Percentiles rank a stretch among this genome's conserved stretches.
Conservation (phyloP, 2,113 vertebrate genomes). For the Cranoglanis bouderius region DNA sequence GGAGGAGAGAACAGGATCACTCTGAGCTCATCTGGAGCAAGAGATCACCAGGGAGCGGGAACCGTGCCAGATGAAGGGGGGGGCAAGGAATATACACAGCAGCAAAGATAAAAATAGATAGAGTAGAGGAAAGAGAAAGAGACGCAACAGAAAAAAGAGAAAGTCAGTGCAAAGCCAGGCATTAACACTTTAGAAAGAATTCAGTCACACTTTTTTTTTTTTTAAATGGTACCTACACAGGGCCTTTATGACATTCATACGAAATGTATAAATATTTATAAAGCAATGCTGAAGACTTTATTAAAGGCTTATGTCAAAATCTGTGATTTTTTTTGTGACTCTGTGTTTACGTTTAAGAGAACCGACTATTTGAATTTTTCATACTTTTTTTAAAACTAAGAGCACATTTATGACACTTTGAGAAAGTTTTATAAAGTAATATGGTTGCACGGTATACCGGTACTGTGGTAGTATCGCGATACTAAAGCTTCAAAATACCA, state of each 20-base stretch:
- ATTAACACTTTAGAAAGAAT: not conserved
- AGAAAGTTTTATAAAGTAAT: too few species aligned
- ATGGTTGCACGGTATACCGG: too few species aligned
- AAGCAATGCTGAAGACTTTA: not conserved
- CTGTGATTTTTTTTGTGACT: not conserved
- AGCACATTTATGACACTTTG: too few species aligned
- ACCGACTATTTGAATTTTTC: not conserved
- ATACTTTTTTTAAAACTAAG: too few species aligned
- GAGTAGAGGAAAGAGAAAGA: not conserved
- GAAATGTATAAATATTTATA: not conserved
- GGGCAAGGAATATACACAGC: not conserved
- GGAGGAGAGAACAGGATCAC: not conserved
- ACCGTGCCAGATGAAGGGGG: not conserved
- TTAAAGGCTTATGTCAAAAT: not conserved
- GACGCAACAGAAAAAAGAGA: not conserved
- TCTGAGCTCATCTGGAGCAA: not conserved
- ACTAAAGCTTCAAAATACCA: too few species aligned
- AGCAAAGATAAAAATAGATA: not conserved
- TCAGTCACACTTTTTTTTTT: not conserved
- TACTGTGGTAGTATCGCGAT: too few species aligned
- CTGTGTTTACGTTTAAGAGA: not conserved
- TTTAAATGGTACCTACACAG: too few species aligned
- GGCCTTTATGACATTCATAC: too few species aligned
- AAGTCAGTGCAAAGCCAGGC: not conserved
- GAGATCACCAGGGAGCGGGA: not conserved